phyloP scores from a whole-genome alignment of 2,888 invertebrate genomes.

The Acrobasis repandana region DNA sequence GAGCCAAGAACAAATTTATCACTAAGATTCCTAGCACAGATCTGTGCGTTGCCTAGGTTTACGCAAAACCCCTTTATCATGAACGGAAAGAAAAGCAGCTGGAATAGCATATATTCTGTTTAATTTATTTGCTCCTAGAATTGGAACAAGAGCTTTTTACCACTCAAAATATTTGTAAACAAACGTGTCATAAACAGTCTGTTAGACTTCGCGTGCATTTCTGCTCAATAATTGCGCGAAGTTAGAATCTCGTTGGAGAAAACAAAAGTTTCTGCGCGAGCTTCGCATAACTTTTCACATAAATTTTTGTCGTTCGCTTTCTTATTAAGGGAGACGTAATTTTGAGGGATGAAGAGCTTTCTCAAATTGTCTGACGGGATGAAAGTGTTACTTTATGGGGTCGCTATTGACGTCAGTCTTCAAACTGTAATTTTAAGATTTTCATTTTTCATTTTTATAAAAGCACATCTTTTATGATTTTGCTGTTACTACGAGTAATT shows the following conservation, averaged over 20 bases:
- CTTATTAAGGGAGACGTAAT: constrained; percentile 64
- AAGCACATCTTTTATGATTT: no score
- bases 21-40: no score
- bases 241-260: constrained; percentile 5
- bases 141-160: no score
- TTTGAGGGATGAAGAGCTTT: constrained; percentile 41
- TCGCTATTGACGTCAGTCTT: neutral
- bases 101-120: no score
- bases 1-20: no score
- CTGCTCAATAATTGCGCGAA: constrained; percentile 7
- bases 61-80: no score
- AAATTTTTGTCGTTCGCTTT: constrained; percentile 66
- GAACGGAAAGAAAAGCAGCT: no score
- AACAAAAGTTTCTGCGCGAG: constrained; percentile 12
- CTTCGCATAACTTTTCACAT: constrained; percentile 65
- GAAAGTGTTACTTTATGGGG: constrained; percentile 17
- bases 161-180: neutral
- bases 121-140: no score
- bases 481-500: no score
- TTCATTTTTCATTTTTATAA: neutral
- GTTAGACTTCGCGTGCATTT: neutral
- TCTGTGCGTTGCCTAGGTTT: no score
- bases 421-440: neutral
- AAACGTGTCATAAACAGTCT: neutral
- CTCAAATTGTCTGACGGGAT: constrained; percentile 33